A percentile compares a stretch with the other conserved stretches of the same genome.
phyloP scores from a whole-genome alignment of 1,140 invertebrate species.

The Brevipalpus yothersi region DNA sequence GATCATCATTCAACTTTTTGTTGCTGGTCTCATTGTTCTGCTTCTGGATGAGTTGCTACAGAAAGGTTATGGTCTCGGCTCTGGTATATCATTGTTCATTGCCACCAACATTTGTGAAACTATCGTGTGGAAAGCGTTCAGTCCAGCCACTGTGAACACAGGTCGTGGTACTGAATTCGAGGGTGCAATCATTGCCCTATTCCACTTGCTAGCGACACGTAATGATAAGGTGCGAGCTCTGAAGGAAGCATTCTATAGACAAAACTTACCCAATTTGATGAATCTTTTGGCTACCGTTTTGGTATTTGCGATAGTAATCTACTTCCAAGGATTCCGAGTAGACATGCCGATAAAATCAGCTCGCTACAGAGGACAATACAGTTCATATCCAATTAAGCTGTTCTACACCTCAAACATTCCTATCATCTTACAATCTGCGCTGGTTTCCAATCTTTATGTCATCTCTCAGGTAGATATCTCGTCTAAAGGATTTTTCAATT shows the following conservation, averaged over 20 bases:
- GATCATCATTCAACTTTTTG: conserved; percentile 95
- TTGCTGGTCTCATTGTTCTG: conserved; percentile 91
- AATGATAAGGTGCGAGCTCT: conserved; percentile 94
- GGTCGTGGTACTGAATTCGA: conserved; percentile 92
- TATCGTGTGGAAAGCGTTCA: conserved; percentile 99
- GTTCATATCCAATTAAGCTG: conserved; percentile 95
- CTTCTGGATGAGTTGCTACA: conserved; percentile 92
- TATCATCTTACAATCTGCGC: conserved; percentile 92
- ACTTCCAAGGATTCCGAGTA: conserved; percentile 99
- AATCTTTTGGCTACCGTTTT: conserved; percentile 90
- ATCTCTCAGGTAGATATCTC: conserved; percentile 56
- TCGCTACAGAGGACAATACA: conserved; percentile 93
- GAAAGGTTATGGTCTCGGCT: conserved; percentile 83
- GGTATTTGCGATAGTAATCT: conserved; percentile 98
- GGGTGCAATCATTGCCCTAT: conserved; percentile 86
- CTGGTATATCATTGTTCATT: conserved; percentile 98
- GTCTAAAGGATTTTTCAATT: no score
- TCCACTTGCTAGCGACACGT: conserved; percentile 84
- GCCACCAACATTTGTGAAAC: conserved; percentile 99
- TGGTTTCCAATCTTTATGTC: conserved; percentile 97
- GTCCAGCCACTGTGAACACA: conserved; percentile 94
- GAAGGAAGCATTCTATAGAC: conserved; percentile 94
- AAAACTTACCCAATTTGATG: conserved; percentile 98
- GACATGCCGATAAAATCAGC: conserved; percentile 98
- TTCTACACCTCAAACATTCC: conserved; percentile 99